Conservation (phyloP, 2,888 invertebrate species). For the Adineta ricciae region DNA sequence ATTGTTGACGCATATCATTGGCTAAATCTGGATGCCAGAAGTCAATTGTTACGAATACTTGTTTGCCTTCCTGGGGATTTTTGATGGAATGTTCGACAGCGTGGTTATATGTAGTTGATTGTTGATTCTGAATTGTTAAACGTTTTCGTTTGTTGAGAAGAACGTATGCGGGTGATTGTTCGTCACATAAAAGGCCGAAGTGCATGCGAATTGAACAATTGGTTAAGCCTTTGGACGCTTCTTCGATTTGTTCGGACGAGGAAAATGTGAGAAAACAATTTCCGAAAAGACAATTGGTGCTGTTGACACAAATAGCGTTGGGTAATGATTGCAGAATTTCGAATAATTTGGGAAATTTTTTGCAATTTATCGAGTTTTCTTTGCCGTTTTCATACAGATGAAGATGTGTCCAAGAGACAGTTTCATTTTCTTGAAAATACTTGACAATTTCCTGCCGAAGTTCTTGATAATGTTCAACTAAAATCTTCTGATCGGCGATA, state of each 20-base stretch:
- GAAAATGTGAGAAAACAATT: not conserved
- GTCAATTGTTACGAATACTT: not conserved
- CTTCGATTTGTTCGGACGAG: not conserved
- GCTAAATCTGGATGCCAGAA: constrained; percentile 20
- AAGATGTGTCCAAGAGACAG: not conserved
- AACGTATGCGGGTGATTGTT: not conserved
- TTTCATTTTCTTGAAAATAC: not conserved
- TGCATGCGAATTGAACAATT: not conserved
- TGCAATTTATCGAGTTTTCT: not conserved
- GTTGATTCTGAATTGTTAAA: not conserved
- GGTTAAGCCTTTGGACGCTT: not conserved
- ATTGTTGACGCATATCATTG: not conserved
- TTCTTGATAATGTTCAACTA: not conserved
- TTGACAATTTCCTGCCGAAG: not conserved
- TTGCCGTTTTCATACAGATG: not conserved
- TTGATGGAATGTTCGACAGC: not conserved
- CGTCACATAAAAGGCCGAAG: not conserved
- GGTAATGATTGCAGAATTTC: constrained; percentile 8
- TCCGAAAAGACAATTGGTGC: not conserved
- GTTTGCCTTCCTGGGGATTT: not conserved
- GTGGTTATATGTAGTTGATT: not conserved
- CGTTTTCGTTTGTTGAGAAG: not conserved
- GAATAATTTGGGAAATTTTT: not conserved
- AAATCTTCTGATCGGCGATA: not conserved
- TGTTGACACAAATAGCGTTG: not conserved